Percentiles rank a stretch among this genome's conserved stretches.
These are phyloP conservation scores for Epinotia nisella DNA, from an alignment of 2,888 invertebrate genomes.

Conservation along the genomic window DNA sequence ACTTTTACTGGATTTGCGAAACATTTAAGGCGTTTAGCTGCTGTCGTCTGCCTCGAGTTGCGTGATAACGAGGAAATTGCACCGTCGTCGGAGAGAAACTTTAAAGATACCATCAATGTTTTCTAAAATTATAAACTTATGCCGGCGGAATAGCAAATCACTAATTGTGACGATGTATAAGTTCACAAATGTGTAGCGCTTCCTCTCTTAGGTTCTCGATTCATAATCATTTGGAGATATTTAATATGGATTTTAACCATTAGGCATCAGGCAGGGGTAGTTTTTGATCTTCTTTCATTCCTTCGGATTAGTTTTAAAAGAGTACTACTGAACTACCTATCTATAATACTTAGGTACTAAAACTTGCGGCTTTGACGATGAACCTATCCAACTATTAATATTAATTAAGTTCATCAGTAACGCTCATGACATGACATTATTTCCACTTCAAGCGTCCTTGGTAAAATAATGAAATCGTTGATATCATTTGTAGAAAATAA, in stretches of 20 bases:
- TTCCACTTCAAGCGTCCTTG: neutral
- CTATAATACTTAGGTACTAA: neutral
- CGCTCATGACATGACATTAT: too few relatives aligned
- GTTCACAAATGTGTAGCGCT: too few relatives aligned
- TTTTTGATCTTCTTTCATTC: too few relatives aligned
- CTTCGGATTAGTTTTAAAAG: too few relatives aligned
- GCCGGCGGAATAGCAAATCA: neutral
- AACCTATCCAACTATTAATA: neutral
- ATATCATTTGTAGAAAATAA: neutral
- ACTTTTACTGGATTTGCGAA: conserved; percentile 82
- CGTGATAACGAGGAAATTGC: conserved; percentile 72
- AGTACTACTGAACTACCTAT: too few relatives aligned
- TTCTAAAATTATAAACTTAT: conserved; percentile 16
- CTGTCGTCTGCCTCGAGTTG: conserved; percentile 66
- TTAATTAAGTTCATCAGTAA: too few relatives aligned
- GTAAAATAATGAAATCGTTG: neutral
- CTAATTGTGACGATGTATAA: neutral
- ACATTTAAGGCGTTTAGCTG: conserved; percentile 70
- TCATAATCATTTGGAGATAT: too few relatives aligned
- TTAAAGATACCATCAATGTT: conserved; percentile 30
- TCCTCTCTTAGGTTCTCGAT: too few relatives aligned
- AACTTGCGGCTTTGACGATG: neutral
- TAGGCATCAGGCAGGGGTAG: too few relatives aligned
- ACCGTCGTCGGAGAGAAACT: conserved; percentile 51
- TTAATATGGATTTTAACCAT: too few relatives aligned